Evolutionary conservation across 2,797 vertebrate species (phyloP).

Genomic region (Hapalemur alaotrensis): DNA sequence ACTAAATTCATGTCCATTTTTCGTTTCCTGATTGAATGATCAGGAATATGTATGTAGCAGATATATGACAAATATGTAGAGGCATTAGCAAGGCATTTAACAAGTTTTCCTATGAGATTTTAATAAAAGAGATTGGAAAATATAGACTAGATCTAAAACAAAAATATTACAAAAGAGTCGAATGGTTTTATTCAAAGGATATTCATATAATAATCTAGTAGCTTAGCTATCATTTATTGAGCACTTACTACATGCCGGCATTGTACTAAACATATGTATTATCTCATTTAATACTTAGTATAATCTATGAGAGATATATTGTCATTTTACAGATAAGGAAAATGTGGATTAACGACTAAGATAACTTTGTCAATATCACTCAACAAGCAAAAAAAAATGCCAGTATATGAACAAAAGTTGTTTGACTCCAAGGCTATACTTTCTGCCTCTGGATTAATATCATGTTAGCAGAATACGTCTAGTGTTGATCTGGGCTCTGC

Average conservation of each 20-base stretch:
- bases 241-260: background rate
- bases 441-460: background rate
- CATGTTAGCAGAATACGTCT: background rate
- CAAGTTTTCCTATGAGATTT: background rate
- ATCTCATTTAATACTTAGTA: background rate
- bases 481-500: background rate
- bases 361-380: background rate
- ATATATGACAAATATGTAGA: background rate
- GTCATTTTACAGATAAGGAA: background rate
- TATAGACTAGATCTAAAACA: background rate
- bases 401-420: background rate
- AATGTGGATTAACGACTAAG: background rate
- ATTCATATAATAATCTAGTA: background rate
- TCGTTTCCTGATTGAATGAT: background rate
- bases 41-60: background rate
- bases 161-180: background rate
- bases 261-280: background rate
- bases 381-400: background rate
- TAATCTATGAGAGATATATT: background rate
- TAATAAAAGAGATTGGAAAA: background rate
- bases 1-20: background rate
- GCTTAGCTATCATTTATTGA: background rate
- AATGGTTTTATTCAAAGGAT: background rate
- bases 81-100: background rate
- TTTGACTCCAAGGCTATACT: background rate